Percentiles rank a stretch among this genome's conserved stretches.
These are phyloP conservation scores for Acanthiza pusilla DNA, from an alignment of 2,797 vertebrate genomes.

Conservation along the genomic window DNA sequence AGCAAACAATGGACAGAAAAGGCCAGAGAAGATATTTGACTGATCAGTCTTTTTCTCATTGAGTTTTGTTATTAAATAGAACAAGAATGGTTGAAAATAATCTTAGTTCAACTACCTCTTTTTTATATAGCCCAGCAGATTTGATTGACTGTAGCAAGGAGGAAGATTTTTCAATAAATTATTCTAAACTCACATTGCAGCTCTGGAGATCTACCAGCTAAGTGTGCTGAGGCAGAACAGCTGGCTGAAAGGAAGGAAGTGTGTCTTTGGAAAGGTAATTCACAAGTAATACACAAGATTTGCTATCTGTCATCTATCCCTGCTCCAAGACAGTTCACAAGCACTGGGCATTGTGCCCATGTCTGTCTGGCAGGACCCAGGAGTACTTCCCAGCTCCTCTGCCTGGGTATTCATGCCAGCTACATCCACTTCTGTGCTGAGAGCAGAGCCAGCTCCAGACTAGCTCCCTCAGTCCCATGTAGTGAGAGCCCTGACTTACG, in stretches of 20 bases:
- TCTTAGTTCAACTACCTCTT: background rate
- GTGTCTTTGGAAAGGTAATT: slow-evolving; percentile 54
- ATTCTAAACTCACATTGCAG: background rate
- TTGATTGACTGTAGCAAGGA: background rate
- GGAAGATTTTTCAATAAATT: slow-evolving; percentile 16
- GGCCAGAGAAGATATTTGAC: background rate
- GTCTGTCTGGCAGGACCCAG: background rate
- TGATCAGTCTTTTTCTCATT: background rate
- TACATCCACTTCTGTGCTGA: background rate
- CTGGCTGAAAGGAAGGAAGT: slow-evolving; percentile 35
- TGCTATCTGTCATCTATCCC: slow-evolving; percentile 7
- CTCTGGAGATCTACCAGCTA: slow-evolving; percentile 32
- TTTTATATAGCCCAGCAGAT: background rate
- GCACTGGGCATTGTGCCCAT: background rate
- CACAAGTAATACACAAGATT: background rate
- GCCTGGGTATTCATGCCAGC: background rate
- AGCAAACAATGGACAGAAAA: background rate
- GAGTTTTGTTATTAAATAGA: background rate
- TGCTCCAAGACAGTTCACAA: slow-evolving; percentile 23
- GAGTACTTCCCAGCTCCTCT: background rate
- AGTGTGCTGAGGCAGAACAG: slow-evolving; percentile 45
- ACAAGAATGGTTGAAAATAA: background rate
- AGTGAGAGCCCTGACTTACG: background rate
- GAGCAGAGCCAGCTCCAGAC: background rate
- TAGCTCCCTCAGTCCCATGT: background rate